Conservation (phyloP, 2,113 vertebrate species). For the Morone chrysops region DNA sequence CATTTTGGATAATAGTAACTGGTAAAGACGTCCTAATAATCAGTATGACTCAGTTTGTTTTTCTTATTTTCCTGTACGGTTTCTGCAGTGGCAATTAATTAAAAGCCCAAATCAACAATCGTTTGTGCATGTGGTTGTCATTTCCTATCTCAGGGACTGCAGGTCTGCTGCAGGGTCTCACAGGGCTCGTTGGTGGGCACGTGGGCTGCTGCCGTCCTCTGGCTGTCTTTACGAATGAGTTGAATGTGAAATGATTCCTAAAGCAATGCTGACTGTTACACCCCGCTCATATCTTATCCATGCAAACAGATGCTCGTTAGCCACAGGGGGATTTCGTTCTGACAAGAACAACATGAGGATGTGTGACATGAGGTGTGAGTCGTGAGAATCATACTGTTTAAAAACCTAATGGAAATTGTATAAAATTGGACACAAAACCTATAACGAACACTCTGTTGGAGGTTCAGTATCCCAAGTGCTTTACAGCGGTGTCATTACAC, state of each 20-base stretch:
- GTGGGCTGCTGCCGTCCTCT: slow-evolving; percentile 56
- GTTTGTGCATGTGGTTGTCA: slow-evolving; percentile 26
- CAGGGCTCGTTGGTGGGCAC: slow-evolving; percentile 38
- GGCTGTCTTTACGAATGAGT: slow-evolving; percentile 61
- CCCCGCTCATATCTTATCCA: slow-evolving; percentile 65
- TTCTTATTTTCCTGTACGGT: not conserved
- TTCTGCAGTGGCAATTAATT: not conserved
- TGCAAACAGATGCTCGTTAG: slow-evolving; percentile 69
- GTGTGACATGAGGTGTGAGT: slow-evolving; percentile 24
- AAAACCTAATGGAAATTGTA: slow-evolving; percentile 1
- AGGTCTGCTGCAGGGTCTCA: slow-evolving; percentile 53
- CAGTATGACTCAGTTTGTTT: not conserved
- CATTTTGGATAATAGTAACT: not conserved
- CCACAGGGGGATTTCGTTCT: slow-evolving; percentile 37
- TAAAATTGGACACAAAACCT: not conserved
- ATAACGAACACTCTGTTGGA: not conserved
- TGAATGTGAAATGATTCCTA: slow-evolving; percentile 55
- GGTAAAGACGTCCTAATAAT: not conserved
- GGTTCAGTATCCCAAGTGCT: slow-evolving; percentile 10
- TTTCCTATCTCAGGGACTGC: slow-evolving; percentile 44
- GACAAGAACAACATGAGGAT: slow-evolving; percentile 56
- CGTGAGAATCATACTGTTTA: not conserved
- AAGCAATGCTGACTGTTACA: slow-evolving; percentile 56
- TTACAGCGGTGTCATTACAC: not conserved
- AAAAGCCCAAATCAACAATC: slow-evolving; percentile 15